phyloP scores from a whole-genome alignment of 2,113 vertebrate genomes.

The Neofelis nebulosa region DNA sequence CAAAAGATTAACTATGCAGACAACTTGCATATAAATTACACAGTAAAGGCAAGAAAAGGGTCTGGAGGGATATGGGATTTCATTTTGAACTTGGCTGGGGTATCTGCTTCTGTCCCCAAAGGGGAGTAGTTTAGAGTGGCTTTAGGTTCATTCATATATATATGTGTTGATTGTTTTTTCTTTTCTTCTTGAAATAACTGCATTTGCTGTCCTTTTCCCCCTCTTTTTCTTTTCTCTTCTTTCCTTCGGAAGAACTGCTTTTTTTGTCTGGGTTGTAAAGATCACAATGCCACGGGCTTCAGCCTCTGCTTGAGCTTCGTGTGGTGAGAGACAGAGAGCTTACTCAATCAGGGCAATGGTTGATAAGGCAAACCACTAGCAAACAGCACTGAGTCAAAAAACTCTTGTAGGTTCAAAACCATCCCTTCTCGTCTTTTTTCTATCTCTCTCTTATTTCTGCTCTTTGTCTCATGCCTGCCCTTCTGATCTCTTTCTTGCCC shows the following conservation, averaged over 20 bases:
- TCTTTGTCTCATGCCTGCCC: background rate
- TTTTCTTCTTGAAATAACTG: background rate
- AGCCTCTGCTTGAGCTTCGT: background rate
- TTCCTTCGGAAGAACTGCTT: background rate
- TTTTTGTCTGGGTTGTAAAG: background rate
- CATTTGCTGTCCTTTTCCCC: background rate
- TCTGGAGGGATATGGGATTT: slow-evolving; percentile 43
- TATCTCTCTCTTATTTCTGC: background rate
- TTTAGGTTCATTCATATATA: background rate
- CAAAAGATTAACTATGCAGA: slow-evolving; percentile 45
- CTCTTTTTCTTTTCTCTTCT: background rate
- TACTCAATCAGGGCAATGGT: background rate
- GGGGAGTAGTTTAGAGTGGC: background rate
- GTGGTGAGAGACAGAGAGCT: background rate
- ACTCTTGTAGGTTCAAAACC: background rate
- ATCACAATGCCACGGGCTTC: background rate
- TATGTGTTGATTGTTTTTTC: background rate
- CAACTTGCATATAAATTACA: slow-evolving; percentile 48
- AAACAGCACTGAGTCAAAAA: background rate
- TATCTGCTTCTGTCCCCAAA: slow-evolving; percentile 11
- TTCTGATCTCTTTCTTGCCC: background rate
- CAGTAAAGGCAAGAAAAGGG: slow-evolving; percentile 31
- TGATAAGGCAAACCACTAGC: background rate
- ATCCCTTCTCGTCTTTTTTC: background rate
- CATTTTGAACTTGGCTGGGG: slow-evolving; percentile 45